A percentile compares a stretch with the other conserved stretches of the same genome.
Conservation (phyloP, 2,888 invertebrate genomes). For the Metellina segmentata region DNA sequence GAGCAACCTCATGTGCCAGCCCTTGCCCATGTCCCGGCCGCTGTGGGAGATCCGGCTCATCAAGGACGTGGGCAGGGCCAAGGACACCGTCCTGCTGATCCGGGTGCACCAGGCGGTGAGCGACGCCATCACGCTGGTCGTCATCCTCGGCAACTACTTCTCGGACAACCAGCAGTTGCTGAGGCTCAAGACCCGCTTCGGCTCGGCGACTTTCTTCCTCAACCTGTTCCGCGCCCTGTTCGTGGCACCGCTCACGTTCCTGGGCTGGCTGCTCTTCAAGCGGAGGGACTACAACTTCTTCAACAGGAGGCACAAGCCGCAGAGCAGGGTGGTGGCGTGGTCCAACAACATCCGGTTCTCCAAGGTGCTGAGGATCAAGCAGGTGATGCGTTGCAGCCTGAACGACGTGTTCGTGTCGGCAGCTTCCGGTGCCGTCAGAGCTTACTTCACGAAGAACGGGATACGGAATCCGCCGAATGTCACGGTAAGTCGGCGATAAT, state of each 20-base stretch:
- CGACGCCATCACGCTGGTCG: conserved; percentile 83
- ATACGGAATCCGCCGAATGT: conserved; percentile 83
- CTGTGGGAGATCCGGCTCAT: conserved; percentile 83
- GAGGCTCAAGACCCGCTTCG: conserved; percentile 81
- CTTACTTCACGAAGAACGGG: conserved; percentile 82
- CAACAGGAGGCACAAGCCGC: conserved; percentile 77
- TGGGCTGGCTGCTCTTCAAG: conserved; percentile 82
- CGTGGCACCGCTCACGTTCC: conserved; percentile 82
- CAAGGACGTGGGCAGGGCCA: conserved; percentile 81
- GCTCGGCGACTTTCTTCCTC: conserved; percentile 81
- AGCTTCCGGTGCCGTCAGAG: conserved; percentile 83
- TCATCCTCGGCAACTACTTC: conserved; percentile 78
- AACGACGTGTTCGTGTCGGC: conserved; percentile 84
- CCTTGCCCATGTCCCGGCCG: conserved; percentile 82
- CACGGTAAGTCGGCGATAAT: conserved; percentile 81
- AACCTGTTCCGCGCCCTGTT: conserved; percentile 82
- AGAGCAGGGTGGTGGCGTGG: conserved; percentile 81
- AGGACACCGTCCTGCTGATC: conserved; percentile 82
- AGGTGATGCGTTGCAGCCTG: conserved; percentile 83
- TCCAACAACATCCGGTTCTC: conserved; percentile 82
- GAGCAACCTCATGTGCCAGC: conserved; percentile 81
- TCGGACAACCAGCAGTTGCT: conserved; percentile 75
- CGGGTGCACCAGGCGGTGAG: conserved; percentile 83
- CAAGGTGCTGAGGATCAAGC: conserved; percentile 82
- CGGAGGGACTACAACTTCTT: conserved; percentile 82